Conservation (phyloP, 2,888 invertebrate genomes). For the Calliphora vomitoria region DNA sequence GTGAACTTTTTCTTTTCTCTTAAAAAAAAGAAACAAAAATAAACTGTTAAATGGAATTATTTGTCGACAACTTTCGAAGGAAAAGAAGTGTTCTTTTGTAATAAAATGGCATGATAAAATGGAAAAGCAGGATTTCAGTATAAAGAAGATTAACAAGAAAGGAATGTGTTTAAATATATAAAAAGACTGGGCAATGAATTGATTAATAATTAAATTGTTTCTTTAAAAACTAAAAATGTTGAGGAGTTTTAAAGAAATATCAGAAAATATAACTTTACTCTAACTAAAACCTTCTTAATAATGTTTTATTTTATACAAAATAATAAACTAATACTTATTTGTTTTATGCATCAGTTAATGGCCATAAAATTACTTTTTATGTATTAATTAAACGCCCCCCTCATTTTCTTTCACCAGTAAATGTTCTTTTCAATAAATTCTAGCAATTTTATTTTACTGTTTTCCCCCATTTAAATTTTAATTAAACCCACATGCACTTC, state of each 20-base stretch:
- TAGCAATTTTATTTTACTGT: background rate
- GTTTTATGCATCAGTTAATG: background rate
- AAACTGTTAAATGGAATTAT: slow-evolving; percentile 25
- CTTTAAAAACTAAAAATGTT: too few species aligned
- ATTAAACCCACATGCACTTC: slow-evolving; percentile 47
- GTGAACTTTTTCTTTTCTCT: background rate
- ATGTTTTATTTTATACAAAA: background rate
- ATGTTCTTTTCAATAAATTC: background rate
- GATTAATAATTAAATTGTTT: background rate
- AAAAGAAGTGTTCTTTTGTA: background rate
- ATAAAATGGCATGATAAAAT: background rate
- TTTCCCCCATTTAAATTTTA: slow-evolving; percentile 29
- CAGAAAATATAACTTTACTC: background rate
- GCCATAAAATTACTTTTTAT: background rate
- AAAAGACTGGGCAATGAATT: background rate
- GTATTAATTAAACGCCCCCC: background rate
- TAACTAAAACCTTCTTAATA: background rate
- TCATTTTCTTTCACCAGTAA: background rate
- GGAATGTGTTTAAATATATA: background rate
- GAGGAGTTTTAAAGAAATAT: background rate
- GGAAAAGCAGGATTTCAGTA: background rate
- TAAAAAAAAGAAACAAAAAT: background rate
- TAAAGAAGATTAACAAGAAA: slow-evolving; percentile 26
- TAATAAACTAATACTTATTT: background rate
- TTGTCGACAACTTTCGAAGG: slow-evolving; percentile 26